A percentile compares a stretch with the other conserved stretches of the same genome.
Evolutionary conservation across 2,797 vertebrate genomes (phyloP).

Genomic region (Rhinoraja longicauda): DNA sequence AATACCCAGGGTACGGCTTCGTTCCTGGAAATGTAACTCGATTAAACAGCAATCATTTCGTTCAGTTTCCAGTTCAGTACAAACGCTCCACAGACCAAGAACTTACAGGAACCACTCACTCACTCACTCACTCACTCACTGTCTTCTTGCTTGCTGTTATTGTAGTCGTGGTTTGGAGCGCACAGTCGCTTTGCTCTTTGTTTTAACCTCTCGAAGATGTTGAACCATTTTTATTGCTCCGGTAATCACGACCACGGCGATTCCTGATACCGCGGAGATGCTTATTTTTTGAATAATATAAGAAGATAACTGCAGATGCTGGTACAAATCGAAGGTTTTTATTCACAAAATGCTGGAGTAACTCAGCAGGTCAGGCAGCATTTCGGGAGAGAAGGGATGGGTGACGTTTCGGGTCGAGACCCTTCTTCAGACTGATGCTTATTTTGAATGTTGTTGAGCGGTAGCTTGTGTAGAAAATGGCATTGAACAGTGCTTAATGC

Average conservation of each 20-base stretch:
- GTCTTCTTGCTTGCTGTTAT: neutral
- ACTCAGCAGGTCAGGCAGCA: too few relatives aligned
- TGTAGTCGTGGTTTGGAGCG: neutral
- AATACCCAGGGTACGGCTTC: neutral
- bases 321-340: too few relatives aligned
- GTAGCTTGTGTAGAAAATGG: neutral
- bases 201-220: neutral
- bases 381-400: too few relatives aligned
- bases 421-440: too few relatives aligned
- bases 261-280: neutral
- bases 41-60: neutral
- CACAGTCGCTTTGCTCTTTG: neutral
- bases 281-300: too few relatives aligned
- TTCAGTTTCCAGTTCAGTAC: neutral
- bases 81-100: neutral
- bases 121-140: too few relatives aligned
- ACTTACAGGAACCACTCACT: neutral
- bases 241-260: neutral
- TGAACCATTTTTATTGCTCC: too few relatives aligned
- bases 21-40: too few relatives aligned
- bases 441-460: conserved; percentile 1
- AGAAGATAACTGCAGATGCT: too few relatives aligned
- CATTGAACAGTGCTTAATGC: conserved; percentile 1
- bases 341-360: too few relatives aligned
- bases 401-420: too few relatives aligned